Conservation (phyloP, 2,888 invertebrate genomes). For the Orthosia incerta region DNA sequence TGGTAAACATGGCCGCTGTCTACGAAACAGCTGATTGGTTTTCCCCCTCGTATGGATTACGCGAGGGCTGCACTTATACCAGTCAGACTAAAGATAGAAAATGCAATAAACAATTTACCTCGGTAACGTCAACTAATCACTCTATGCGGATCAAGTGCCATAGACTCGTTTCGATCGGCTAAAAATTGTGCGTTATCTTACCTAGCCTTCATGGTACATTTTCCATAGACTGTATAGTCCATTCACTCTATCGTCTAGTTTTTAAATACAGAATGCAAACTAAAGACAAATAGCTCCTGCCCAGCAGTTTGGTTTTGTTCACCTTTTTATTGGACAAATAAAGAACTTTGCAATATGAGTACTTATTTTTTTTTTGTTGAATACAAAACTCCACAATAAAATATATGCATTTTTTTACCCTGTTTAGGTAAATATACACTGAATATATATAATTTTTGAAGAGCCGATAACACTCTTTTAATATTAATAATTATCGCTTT, state of each 20-base stretch:
- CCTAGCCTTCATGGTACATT: background rate
- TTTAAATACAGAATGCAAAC: constrained; percentile 47
- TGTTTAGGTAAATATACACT: constrained; percentile 21
- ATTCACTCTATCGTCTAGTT: constrained; percentile 50
- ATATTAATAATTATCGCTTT: constrained; percentile 9
- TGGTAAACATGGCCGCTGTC: constrained; percentile 4
- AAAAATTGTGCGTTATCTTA: background rate
- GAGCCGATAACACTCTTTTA: constrained; percentile 4
- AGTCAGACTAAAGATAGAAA: background rate
- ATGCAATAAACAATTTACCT: constrained; percentile 2
- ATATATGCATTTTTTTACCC: constrained; percentile 3
- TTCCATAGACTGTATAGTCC: constrained; percentile 7
- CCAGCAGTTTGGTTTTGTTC: constrained; percentile 49
- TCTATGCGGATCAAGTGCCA: too few relatives aligned
- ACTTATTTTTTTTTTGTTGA: too few relatives aligned
- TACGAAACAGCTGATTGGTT: background rate
- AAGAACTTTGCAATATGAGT: constrained; percentile 1
- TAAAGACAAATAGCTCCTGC: constrained; percentile 44
- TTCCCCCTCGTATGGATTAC: background rate
- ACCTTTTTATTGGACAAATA: constrained; percentile 41
- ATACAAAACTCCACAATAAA: background rate
- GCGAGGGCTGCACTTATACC: background rate
- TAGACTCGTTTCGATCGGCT: background rate
- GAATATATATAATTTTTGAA: background rate
- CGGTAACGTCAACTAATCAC: too few relatives aligned